Conservation (phyloP, 2,113 vertebrate genomes). For the Corythaeola cristata region DNA sequence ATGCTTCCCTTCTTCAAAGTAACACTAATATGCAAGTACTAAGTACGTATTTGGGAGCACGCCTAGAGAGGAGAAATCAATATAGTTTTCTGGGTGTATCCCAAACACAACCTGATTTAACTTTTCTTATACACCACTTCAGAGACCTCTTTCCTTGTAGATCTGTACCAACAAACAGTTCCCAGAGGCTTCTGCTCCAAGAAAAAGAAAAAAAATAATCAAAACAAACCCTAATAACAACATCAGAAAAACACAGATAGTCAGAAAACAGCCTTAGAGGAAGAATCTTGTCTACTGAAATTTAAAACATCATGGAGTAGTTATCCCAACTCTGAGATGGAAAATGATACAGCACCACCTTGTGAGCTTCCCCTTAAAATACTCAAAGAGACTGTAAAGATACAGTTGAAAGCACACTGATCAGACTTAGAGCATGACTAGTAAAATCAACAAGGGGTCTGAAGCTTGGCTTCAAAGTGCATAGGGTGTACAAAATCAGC, state of each 20-base stretch:
- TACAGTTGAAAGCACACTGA: background rate
- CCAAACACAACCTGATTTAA: background rate
- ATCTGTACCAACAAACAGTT: background rate
- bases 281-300: background rate
- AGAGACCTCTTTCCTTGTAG: background rate
- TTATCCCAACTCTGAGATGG: background rate
- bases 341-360: background rate
- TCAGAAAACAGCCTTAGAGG: background rate
- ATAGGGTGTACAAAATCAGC: too few species aligned
- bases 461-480: background rate
- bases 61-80: background rate
- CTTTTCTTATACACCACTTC: background rate
- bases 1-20: background rate
- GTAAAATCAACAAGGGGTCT: background rate
- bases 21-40: background rate
- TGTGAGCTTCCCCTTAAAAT: background rate
- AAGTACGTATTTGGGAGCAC: background rate
- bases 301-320: background rate
- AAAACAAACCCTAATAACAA: background rate
- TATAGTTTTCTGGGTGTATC: background rate
- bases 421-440: background rate
- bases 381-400: background rate
- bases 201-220: background rate
- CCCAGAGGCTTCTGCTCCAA: background rate
- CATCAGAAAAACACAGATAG: background rate